Evolutionary conservation across 2,113 vertebrate genomes (phyloP).

Genomic region (Hylia prasina): DNA sequence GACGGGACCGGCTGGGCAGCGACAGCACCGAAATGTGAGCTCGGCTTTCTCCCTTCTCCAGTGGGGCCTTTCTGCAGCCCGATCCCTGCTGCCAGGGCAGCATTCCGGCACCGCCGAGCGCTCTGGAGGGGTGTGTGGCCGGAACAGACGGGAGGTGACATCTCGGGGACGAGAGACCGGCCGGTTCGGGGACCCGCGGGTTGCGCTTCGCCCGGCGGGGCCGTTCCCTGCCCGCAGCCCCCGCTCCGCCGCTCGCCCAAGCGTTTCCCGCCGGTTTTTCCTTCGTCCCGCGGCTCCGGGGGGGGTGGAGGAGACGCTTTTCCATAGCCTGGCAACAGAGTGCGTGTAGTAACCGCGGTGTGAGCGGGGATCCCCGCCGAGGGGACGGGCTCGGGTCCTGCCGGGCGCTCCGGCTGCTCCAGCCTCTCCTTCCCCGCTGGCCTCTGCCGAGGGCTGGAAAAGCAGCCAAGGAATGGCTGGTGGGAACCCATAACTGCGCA

Average conservation of each 20-base stretch:
- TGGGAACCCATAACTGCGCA: rapidly evolving
- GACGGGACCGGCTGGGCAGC: constrained; percentile 1
- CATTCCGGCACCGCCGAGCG: neutral
- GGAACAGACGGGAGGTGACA: neutral
- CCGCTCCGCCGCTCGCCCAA: rapidly evolving
- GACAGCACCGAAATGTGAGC: neutral
- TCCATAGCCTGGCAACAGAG: constrained; percentile 36
- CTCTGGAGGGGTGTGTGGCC: neutral
- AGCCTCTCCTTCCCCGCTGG: neutral
- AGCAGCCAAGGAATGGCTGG: neutral
- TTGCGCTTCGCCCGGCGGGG: neutral
- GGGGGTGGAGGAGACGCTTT: neutral
- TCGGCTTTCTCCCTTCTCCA: neutral
- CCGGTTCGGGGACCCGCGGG: neutral
- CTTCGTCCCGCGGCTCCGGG: neutral
- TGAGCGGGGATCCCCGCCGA: neutral
- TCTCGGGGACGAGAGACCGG: neutral
- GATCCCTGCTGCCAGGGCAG: neutral
- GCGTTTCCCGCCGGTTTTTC: neutral
- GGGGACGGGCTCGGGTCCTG: neutral
- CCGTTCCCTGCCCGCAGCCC: neutral
- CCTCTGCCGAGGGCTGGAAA: neutral
- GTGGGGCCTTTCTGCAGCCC: neutral
- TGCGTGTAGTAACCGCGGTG: neutral
- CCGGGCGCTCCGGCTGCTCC: neutral